Conservation (phyloP, 2,797 vertebrate species). For the Steatocranus sp. region DNA sequence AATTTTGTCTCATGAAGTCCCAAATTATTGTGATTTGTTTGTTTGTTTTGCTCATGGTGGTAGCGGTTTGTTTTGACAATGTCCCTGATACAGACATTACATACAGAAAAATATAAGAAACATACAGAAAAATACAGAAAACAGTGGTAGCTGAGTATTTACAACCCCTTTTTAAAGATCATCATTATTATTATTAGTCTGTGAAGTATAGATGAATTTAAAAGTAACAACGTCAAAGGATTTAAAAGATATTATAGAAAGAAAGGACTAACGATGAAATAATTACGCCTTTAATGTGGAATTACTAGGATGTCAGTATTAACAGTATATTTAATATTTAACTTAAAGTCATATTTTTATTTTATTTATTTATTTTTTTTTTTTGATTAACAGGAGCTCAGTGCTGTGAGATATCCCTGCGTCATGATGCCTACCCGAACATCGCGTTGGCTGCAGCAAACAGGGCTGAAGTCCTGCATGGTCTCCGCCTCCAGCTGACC, state of each 20-base stretch:
- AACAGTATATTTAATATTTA: neutral
- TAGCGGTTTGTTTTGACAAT: neutral
- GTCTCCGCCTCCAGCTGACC: slow-evolving; percentile 80
- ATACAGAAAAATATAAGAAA: neutral
- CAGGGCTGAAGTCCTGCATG: slow-evolving; percentile 72
- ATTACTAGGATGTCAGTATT: rapidly evolving
- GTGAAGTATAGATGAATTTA: neutral
- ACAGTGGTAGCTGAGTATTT: neutral
- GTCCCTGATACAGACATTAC: neutral
- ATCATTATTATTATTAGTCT: rapidly evolving
- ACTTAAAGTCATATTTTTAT: neutral
- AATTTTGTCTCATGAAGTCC: neutral
- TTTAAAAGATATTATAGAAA: neutral
- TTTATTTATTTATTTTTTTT: neutral
- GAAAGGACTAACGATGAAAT: neutral
- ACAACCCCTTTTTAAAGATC: neutral
- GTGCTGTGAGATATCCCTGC: slow-evolving; percentile 39
- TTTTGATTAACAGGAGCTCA: neutral
- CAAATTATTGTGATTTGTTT: neutral
- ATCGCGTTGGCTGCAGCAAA: slow-evolving; percentile 82
- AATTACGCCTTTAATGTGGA: neutral
- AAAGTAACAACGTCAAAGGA: neutral
- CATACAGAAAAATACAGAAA: neutral
- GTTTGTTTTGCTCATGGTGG: rapidly evolving
- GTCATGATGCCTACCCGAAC: slow-evolving; percentile 85